Conservation (phyloP, 2,113 vertebrate species). For the Dipodomys merriami region DNA sequence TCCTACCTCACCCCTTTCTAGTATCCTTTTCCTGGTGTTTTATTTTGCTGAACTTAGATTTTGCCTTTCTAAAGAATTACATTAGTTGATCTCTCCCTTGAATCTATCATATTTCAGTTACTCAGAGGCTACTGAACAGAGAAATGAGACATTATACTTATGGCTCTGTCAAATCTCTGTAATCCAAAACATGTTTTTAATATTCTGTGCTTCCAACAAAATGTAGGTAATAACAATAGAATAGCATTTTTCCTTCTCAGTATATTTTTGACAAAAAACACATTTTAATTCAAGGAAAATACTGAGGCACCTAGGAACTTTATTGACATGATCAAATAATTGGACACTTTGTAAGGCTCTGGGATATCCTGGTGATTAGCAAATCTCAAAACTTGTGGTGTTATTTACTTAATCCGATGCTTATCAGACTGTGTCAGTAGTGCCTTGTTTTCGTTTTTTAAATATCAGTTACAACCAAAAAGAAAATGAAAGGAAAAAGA, state of each 20-base stretch:
- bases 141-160: not conserved
- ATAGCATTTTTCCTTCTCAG: constrained; percentile 7
- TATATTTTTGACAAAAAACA: constrained; percentile 17
- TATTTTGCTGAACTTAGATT: not conserved
- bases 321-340: constrained; percentile 47
- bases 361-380: constrained; percentile 3
- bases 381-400: constrained; percentile 50
- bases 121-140: not conserved
- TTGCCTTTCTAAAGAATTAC: too few species aligned
- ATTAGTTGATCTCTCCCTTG: too few species aligned
- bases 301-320: not conserved
- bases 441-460: not conserved
- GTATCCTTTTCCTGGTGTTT: not conserved
- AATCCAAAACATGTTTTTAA: not conserved
- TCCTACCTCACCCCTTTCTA: too few species aligned
- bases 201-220: constrained; percentile 20
- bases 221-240: constrained; percentile 11
- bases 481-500: not conserved
- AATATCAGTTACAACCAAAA: constrained; percentile 13
- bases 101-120: too few species aligned
- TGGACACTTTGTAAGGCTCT: constrained; percentile 15
- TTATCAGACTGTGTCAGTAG: not conserved
- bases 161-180: not conserved
- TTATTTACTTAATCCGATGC: constrained; percentile 65
- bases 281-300: constrained; percentile 43